Conservation (phyloP, 2,888 invertebrate species). For the Nomada ruficornis region DNA sequence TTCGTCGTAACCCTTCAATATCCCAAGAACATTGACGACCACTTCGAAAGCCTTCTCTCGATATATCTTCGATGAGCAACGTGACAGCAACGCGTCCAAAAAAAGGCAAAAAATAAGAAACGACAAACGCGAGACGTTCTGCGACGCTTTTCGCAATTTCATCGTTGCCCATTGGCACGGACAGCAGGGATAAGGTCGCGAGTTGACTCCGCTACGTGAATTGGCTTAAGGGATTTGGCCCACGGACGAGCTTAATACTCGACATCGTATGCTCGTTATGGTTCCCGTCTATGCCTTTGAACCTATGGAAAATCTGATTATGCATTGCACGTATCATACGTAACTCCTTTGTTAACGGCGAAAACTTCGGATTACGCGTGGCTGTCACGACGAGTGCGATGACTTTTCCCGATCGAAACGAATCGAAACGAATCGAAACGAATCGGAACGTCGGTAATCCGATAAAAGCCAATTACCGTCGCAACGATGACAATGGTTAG, state of each 20-base stretch:
- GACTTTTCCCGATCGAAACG: neutral
- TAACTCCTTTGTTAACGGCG: slow-evolving; percentile 52
- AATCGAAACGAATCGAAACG: neutral
- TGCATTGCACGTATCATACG: slow-evolving; percentile 13
- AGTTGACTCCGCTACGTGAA: slow-evolving; percentile 79
- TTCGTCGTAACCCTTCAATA: too few relatives aligned
- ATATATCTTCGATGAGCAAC: neutral
- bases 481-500: slow-evolving; percentile 16
- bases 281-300: slow-evolving; percentile 48
- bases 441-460: slow-evolving; percentile 8
- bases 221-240: slow-evolving; percentile 83
- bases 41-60: neutral
- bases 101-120: slow-evolving; percentile 31
- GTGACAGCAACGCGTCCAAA: neutral
- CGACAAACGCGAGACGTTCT: slow-evolving; percentile 25
- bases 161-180: slow-evolving; percentile 61
- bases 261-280: slow-evolving; percentile 68
- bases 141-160: slow-evolving; percentile 54
- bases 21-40: neutral
- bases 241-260: slow-evolving; percentile 74
- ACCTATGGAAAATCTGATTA: slow-evolving; percentile 42
- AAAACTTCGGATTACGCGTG: slow-evolving; percentile 33
- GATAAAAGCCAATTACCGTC: slow-evolving; percentile 33
- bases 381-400: neutral
- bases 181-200: slow-evolving; percentile 61